phyloP scores from a whole-genome alignment of 2,113 vertebrate species.

The Desmodus rotundus region DNA sequence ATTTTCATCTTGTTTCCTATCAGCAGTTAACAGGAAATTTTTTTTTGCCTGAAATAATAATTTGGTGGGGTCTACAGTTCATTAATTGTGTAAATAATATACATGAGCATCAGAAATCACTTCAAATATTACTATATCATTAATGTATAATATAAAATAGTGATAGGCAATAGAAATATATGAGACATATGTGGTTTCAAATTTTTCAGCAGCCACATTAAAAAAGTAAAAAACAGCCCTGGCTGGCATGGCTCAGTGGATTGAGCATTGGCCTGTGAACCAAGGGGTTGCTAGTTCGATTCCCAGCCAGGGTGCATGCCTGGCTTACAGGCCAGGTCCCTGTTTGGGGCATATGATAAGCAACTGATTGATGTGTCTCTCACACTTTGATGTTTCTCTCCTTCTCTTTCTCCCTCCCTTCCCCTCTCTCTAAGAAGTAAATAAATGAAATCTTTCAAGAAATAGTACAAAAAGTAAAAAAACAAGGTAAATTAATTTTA shows the following conservation, averaged over 20 bases:
- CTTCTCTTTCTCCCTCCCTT: too few species aligned
- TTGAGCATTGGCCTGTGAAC: too few species aligned
- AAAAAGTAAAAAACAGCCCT: neutral
- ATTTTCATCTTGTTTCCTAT: neutral
- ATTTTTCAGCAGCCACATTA: neutral
- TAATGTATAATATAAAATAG: neutral
- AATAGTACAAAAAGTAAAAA: neutral
- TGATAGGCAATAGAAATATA: neutral
- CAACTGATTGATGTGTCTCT: too few species aligned
- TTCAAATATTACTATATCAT: neutral
- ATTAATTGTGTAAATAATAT: neutral
- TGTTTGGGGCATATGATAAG: too few species aligned
- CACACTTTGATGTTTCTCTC: too few species aligned
- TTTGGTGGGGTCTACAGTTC: neutral
- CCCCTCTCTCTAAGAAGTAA: too few species aligned
- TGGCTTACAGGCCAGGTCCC: too few species aligned
- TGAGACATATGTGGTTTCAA: neutral
- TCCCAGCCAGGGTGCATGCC: too few species aligned
- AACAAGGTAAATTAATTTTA: neutral
- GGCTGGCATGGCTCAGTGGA: too few species aligned
- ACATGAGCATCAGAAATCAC: neutral
- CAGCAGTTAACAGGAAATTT: neutral
- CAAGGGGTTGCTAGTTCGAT: too few species aligned
- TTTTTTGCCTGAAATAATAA: neutral
- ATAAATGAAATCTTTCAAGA: too few species aligned